Percentiles rank a stretch among this genome's conserved stretches.
Evolutionary conservation across 2,113 vertebrate species (phyloP).

Genomic region (Chinchilla lanigera): DNA sequence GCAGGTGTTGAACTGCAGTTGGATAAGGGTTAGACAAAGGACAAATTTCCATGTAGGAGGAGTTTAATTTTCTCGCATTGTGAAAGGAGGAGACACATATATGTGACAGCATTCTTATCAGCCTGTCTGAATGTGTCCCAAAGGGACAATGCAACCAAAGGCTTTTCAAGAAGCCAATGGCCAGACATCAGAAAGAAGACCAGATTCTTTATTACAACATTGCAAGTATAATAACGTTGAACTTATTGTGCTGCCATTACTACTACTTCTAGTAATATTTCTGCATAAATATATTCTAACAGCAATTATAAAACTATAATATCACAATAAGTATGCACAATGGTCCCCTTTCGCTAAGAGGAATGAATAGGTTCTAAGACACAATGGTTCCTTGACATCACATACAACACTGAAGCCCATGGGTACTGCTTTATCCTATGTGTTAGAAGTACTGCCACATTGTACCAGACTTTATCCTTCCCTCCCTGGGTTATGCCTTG

Average conservation of each 20-base stretch:
- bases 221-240: neutral
- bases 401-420: too few species aligned
- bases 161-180: neutral
- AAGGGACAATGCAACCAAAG: neutral
- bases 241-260: neutral
- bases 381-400: neutral
- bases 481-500: neutral
- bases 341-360: neutral
- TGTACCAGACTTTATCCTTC: neutral
- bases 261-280: neutral
- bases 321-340: neutral
- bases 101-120: neutral
- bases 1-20: neutral
- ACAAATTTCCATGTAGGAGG: rapidly evolving
- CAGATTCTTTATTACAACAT: neutral
- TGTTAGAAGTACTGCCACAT: too few species aligned
- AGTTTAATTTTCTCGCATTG: neutral
- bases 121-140: neutral
- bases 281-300: neutral
- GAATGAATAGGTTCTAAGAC: neutral
- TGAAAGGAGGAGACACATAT: neutral
- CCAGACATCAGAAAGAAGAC: neutral
- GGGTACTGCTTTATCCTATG: neutral
- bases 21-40: neutral
- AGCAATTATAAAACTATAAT: too few species aligned